Conservation (phyloP, 2,113 vertebrate species). For the Amblyopsis rosae region DNA sequence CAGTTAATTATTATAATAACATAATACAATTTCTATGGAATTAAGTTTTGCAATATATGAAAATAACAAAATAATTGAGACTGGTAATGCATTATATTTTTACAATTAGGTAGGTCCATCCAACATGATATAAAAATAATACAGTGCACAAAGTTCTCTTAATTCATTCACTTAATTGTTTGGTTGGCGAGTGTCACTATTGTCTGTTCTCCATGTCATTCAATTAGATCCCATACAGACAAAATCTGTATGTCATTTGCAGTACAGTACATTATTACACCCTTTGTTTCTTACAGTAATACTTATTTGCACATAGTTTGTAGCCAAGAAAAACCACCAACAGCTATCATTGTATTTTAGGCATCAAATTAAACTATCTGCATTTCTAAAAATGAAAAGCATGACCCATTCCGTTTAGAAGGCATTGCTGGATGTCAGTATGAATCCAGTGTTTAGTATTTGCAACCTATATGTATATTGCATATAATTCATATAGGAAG, state of each 20-base stretch:
- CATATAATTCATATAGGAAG: slow-evolving; percentile 20
- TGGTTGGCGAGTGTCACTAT: no score
- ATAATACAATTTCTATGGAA: no score
- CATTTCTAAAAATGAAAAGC: not conserved
- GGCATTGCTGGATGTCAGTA: slow-evolving; percentile 8
- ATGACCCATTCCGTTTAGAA: slow-evolving; percentile 2
- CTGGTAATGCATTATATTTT: no score
- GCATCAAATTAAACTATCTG: not conserved
- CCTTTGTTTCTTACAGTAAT: slow-evolving; percentile 8
- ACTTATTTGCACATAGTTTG: not conserved
- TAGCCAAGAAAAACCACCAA: slow-evolving; percentile 6
- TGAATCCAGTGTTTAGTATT: not conserved
- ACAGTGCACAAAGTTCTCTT: no score
- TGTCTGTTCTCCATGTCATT: no score
- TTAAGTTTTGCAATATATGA: no score
- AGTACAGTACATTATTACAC: slow-evolving; percentile 34
- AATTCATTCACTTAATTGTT: no score
- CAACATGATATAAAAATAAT: no score
- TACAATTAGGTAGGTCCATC: no score
- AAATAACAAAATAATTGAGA: no score
- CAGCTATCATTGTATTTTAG: not conserved
- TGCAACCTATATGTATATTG: slow-evolving; percentile 12
- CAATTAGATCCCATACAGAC: not conserved
- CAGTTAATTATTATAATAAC: no score
- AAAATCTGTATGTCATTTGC: not conserved